phyloP scores from a whole-genome alignment of 1,140 invertebrate species.

The Prorops nasuta region DNA sequence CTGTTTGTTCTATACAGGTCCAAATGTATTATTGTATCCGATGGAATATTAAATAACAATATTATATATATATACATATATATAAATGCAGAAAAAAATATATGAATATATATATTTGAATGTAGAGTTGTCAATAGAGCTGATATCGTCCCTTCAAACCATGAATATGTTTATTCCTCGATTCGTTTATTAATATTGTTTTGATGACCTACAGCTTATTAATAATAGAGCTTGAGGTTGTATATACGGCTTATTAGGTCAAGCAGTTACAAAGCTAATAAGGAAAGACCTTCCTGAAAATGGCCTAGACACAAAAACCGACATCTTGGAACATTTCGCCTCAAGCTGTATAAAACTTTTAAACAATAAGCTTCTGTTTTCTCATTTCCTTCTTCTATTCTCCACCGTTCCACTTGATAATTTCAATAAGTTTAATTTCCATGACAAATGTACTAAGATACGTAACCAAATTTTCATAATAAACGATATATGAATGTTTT shows the following conservation, averaged over 20 bases:
- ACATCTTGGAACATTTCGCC: no score
- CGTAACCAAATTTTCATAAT: no score
- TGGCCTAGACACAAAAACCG: slow-evolving; percentile 11
- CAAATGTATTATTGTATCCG: slow-evolving; percentile 50
- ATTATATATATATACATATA: slow-evolving; percentile 37
- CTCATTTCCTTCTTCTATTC: no score
- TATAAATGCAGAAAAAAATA: slow-evolving; percentile 31
- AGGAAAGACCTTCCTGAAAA: slow-evolving; percentile 27
- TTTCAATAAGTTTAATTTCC: no score
- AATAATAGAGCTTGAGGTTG: no score
- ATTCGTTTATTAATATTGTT: no score
- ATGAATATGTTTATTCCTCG: slow-evolving; percentile 2
- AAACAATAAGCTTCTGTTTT: no score
- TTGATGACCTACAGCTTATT: no score
- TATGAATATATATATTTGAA: slow-evolving; percentile 24
- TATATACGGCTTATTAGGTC: slow-evolving; percentile 39
- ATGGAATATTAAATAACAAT: slow-evolving; percentile 43
- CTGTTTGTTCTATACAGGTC: slow-evolving; percentile 48
- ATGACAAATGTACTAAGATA: no score
- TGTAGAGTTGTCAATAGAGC: slow-evolving; percentile 6
- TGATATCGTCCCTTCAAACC: slow-evolving; percentile 1
- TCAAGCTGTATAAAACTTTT: no score
- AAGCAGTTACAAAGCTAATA: slow-evolving; percentile 34
- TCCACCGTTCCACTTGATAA: no score
- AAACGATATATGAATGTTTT: no score